phyloP scores from a whole-genome alignment of 2,797 vertebrate species.

The Phrynocephalus vlangalii region DNA sequence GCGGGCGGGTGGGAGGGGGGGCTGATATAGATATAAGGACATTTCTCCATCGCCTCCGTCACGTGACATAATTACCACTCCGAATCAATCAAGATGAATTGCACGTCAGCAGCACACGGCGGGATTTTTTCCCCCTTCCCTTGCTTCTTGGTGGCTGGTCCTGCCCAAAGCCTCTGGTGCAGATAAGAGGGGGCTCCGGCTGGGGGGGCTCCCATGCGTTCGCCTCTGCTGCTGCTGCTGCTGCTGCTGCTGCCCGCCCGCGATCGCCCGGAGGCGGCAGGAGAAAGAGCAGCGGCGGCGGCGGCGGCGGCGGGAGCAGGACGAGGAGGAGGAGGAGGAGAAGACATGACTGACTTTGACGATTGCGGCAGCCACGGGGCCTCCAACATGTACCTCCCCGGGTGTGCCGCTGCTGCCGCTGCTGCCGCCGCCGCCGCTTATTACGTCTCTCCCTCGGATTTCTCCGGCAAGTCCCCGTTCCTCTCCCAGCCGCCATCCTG shows the following conservation, averaged over 20 bases:
- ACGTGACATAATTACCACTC: slow-evolving; percentile 99
- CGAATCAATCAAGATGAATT: slow-evolving; percentile 99
- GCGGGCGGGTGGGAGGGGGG: slow-evolving; percentile 76
- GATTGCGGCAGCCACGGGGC: slow-evolving; percentile 88
- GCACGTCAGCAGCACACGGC: slow-evolving; percentile 98
- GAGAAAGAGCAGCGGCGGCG: not conserved
- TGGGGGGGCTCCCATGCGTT: slow-evolving; percentile 85
- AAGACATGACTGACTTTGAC: slow-evolving; percentile 99
- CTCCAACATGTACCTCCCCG: slow-evolving; percentile 98
- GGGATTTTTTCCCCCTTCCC: slow-evolving; percentile 90
- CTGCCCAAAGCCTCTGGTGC: slow-evolving; percentile 88
- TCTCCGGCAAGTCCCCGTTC: slow-evolving; percentile 95
- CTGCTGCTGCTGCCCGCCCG: slow-evolving; percentile 76
- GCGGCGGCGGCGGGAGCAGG: too few relatives aligned
- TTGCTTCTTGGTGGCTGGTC: slow-evolving; percentile 90
- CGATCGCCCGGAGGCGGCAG: slow-evolving; percentile 64
- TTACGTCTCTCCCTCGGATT: slow-evolving; percentile 96
- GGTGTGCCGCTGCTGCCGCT: slow-evolving; percentile 79
- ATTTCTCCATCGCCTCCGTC: slow-evolving; percentile 92
- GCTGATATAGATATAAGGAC: slow-evolving; percentile 99
- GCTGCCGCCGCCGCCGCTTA: slow-evolving; percentile 76
- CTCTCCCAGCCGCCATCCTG: slow-evolving; percentile 95
- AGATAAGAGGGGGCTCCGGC: slow-evolving; percentile 94
- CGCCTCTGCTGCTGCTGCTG: slow-evolving; percentile 59
- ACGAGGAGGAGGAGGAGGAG: slow-evolving; percentile 61